Evolutionary conservation across 2,888 invertebrate species (phyloP), one percentile per base, ranked within the genome.

Genomic region (Troilus luridus): DNA sequence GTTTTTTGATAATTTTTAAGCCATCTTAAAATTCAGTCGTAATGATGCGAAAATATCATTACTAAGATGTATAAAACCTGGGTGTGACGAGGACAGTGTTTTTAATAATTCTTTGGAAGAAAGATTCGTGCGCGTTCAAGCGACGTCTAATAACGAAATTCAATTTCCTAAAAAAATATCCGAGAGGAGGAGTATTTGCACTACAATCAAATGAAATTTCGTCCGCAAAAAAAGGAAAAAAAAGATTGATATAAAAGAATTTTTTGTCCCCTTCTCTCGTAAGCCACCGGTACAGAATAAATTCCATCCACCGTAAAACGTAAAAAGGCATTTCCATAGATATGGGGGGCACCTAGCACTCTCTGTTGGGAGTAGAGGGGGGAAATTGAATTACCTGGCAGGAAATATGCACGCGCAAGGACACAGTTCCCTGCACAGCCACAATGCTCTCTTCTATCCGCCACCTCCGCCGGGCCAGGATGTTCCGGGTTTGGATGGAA

Each of bases 251-350:
- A 77, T 24, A 77, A 77, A 77, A 77, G 24, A 77, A 24, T 24
- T 77, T 77, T 64, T 64, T 64, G 8, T 10, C 24, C n/a, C 24
- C 64, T 21, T 24, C 67, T 14, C n/a, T 27, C 17, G 41, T 17
- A 41, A 7, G 14, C 72, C 72, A 27, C 17, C 72, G 72, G 72
- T 77, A 77, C 72, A 77, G 72, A 77, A 77, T 77, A 77, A 77
- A 77, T 77, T 77, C 72, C 72, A 77, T 77, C 72, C 72, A 77
- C 72, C 27, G 72, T 77, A 77, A 77, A 77, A 77, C 72, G 72
- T 77, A 77, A 77, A 77, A 77, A 77, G 72, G 72, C 72, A 77
- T 77, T 77, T 77, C 72, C 72, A 77, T 77, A 77, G 72, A 77
- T 77, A 77, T 77, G 72, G 72, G 27, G 72, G 41, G 72, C 41